Evolutionary conservation across 1,140 invertebrate genomes (phyloP).

Genomic region (Acromyrmex charruanus): DNA sequence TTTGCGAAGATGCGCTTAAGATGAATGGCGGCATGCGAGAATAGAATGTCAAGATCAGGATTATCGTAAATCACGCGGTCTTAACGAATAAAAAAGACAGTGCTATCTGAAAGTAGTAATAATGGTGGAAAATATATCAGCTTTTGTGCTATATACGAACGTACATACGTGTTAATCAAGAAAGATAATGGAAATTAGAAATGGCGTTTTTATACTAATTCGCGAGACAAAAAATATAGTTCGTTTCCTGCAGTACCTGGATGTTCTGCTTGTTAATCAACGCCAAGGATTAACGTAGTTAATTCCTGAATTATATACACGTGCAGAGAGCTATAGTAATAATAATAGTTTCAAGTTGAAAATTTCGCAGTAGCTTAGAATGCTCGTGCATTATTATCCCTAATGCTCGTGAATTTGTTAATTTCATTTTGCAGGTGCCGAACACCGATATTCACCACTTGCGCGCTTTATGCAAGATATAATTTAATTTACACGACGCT

Average conservation of each 20-base stretch:
- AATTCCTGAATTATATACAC: constrained; percentile 30
- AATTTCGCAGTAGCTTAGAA: constrained; percentile 24
- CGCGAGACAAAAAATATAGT: constrained; percentile 3
- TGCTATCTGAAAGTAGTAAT: constrained; percentile 30
- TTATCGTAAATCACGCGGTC: constrained; percentile 25
- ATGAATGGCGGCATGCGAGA: constrained; percentile 13
- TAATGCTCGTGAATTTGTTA: constrained; percentile 42
- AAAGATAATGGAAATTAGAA: constrained; percentile 33
- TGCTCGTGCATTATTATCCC: constrained; percentile 1
- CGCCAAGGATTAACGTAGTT: constrained; percentile 22
- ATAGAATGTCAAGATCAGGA: constrained; percentile 27
- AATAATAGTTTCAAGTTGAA: constrained; percentile 23
- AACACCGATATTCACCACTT: not conserved
- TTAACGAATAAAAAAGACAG: constrained; percentile 34
- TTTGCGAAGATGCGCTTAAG: constrained; percentile 6
- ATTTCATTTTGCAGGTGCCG: constrained; percentile 17
- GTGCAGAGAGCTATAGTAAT: not conserved
- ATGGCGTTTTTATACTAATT: constrained; percentile 41
- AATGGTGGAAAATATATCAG: constrained; percentile 23
- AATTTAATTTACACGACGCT: constrained; percentile 60
- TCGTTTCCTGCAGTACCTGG: constrained; percentile 13
- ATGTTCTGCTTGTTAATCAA: constrained; percentile 36
- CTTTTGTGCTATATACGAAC: not conserved
- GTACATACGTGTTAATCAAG: not conserved
- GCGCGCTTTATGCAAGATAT: constrained; percentile 43